Conservation (phyloP, 2,797 vertebrate genomes). For the Danio tinwini region DNA sequence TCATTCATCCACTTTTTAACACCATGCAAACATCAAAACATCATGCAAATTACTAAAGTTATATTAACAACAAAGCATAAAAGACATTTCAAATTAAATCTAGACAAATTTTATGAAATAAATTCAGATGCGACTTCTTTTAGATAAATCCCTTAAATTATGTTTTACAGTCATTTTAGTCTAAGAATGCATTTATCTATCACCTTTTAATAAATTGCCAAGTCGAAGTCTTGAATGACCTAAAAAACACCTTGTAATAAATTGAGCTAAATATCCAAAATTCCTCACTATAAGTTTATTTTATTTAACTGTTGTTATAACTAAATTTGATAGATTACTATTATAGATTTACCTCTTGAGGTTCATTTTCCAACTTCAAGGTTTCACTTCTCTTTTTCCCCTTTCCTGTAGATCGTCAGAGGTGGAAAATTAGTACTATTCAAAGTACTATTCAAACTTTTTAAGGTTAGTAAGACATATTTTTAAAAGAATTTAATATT, state of each 20-base stretch:
- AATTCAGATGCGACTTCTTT: no score
- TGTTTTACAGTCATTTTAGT: no score
- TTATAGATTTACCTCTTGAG: conserved; percentile 88
- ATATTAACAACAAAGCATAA: no score
- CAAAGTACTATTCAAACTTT: background rate
- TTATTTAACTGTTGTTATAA: background rate
- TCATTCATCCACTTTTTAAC: background rate
- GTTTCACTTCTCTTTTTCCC: conserved; percentile 92
- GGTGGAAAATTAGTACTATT: background rate
- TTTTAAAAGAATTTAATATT: background rate
- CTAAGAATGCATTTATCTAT: no score
- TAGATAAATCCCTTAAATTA: no score
- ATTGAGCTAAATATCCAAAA: background rate
- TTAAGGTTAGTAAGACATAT: background rate
- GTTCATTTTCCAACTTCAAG: conserved; percentile 96
- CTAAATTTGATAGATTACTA: background rate
- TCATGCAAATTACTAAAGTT: no score
- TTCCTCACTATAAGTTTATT: background rate
- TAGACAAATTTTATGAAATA: no score
- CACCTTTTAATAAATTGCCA: no score
- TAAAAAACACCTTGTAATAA: no score
- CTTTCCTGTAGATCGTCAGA: conserved; percentile 81
- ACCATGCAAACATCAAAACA: no score
- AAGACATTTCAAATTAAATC: no score
- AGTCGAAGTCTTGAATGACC: no score